phyloP scores from a whole-genome alignment of 2,797 vertebrate genomes.

The Hoplostethus atlanticus region DNA sequence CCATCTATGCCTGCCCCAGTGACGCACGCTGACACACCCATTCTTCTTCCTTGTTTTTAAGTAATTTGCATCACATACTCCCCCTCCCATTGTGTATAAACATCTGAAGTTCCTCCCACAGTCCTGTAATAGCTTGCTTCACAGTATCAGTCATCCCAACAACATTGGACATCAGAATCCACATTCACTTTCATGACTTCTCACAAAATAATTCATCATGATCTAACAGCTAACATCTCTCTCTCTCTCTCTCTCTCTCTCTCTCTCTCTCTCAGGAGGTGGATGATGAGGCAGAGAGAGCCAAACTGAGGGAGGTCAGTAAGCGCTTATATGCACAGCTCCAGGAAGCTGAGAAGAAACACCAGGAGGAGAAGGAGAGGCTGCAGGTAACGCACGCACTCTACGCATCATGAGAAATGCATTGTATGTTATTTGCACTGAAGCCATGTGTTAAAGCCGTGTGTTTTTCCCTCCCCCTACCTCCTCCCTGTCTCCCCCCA shows the following conservation, averaged over 20 bases:
- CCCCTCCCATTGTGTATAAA: not conserved
- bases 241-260: not conserved
- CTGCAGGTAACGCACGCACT: slow-evolving; percentile 85
- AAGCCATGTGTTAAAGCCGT: slow-evolving; percentile 1
- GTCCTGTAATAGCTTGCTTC: not conserved
- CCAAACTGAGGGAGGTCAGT: slow-evolving; percentile 87
- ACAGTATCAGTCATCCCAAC: slow-evolving; percentile 2
- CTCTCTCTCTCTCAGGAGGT: slow-evolving; percentile 67
- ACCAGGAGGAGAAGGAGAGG: slow-evolving; percentile 86
- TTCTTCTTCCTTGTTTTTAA: slow-evolving; percentile 4
- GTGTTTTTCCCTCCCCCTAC: not conserved
- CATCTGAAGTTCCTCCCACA: not conserved
- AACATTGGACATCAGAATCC: slow-evolving; percentile 26
- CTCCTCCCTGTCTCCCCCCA: slow-evolving; percentile 22
- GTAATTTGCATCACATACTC: not conserved
- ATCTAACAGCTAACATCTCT: too few species aligned
- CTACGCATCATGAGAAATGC: not conserved
- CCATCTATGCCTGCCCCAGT: slow-evolving; percentile 23
- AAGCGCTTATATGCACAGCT: slow-evolving; percentile 87
- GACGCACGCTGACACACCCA: slow-evolving; percentile 58
- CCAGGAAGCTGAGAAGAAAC: slow-evolving; percentile 88
- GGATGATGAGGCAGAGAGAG: slow-evolving; percentile 83
- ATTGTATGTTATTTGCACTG: not conserved
- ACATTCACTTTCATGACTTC: too few species aligned
- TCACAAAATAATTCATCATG: too few species aligned